phyloP scores from a whole-genome alignment of 2,888 invertebrate species.

The Hydriomena furcata region DNA sequence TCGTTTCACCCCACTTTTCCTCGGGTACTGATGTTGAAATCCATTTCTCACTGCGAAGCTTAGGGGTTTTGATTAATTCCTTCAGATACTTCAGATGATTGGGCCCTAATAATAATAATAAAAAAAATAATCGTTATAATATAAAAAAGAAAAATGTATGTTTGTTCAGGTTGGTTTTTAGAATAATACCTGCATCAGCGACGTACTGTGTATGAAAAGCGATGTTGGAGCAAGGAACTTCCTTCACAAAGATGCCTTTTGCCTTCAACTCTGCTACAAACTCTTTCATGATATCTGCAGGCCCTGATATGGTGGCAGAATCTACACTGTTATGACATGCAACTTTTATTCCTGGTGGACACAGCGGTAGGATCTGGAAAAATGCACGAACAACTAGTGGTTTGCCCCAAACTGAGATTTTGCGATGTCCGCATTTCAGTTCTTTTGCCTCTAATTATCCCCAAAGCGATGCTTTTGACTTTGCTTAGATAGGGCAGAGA shows the following conservation, averaged over 20 bases:
- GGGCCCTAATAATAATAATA: too few species aligned
- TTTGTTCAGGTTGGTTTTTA: too few species aligned
- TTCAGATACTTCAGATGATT: slow-evolving; percentile 82
- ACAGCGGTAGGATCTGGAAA: slow-evolving; percentile 43
- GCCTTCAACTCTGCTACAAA: slow-evolving; percentile 76
- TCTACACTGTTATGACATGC: slow-evolving; percentile 92
- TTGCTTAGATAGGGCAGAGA: too few species aligned
- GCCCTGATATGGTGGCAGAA: slow-evolving; percentile 91
- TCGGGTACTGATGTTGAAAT: slow-evolving; percentile 90
- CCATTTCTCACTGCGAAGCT: slow-evolving; percentile 88
- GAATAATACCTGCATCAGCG: slow-evolving; percentile 75
- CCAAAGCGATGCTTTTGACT: too few species aligned
- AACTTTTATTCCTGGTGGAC: slow-evolving; percentile 86
- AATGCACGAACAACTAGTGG: too few species aligned
- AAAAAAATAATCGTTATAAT: too few species aligned
- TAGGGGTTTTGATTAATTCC: slow-evolving; percentile 85
- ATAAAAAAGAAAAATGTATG: too few species aligned
- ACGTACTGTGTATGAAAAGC: slow-evolving; percentile 94
- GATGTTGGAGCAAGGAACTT: slow-evolving; percentile 88
- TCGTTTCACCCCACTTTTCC: slow-evolving; percentile 50
- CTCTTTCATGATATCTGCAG: slow-evolving; percentile 83
- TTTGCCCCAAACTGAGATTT: too few species aligned
- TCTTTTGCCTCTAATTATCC: too few species aligned
- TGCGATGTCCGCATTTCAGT: too few species aligned
- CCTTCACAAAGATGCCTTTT: slow-evolving; percentile 59